These are phyloP conservation scores for Tribolium freemani DNA, from an alignment of 2,888 invertebrate genomes.

Conservation along the genomic window DNA sequence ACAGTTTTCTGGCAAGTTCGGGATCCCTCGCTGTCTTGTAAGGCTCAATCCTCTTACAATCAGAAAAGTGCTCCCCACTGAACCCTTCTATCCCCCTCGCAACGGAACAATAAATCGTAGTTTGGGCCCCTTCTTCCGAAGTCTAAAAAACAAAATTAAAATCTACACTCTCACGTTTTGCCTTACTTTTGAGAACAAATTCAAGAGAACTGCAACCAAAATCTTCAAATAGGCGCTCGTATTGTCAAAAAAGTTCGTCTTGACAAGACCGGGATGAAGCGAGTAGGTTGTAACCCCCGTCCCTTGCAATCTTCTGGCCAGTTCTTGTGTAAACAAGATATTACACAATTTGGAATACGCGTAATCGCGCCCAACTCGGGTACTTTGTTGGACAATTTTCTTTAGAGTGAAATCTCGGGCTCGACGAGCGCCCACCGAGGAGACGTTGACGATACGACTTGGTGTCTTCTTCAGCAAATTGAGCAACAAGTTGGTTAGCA, in stretches of 20 bases:
- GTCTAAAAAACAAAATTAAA: conserved; percentile 45
- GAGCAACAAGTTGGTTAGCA: conserved; percentile 75
- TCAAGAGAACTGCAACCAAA: not conserved
- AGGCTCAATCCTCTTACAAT: conserved; percentile 6
- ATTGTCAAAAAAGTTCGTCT: conserved; percentile 5
- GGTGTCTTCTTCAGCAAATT: conserved; percentile 64
- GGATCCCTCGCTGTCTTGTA: conserved; percentile 23
- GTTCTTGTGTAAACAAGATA: conserved; percentile 50
- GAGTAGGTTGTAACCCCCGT: conserved; percentile 54
- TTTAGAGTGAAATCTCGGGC: conserved; percentile 47
- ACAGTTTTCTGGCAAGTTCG: conserved; percentile 21
- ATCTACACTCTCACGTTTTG: not conserved
- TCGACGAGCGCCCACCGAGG: conserved; percentile 4
- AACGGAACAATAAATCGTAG: conserved; percentile 55
- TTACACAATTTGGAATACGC: conserved; percentile 54
- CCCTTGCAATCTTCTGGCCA: conserved; percentile 47
- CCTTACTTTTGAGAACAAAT: not conserved
- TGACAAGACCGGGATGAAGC: conserved; percentile 55
- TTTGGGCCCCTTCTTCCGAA: conserved; percentile 59
- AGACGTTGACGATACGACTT: conserved; percentile 52
- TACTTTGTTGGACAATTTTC: conserved; percentile 46
- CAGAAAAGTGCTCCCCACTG: conserved; percentile 50
- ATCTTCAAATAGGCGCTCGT: not conserved
- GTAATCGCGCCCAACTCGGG: conserved; percentile 37
- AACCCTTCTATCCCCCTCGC: conserved; percentile 52